Conservation (phyloP, 35 echinoderm and acorn worm species). For the Ophioderma brevispina region DNA sequence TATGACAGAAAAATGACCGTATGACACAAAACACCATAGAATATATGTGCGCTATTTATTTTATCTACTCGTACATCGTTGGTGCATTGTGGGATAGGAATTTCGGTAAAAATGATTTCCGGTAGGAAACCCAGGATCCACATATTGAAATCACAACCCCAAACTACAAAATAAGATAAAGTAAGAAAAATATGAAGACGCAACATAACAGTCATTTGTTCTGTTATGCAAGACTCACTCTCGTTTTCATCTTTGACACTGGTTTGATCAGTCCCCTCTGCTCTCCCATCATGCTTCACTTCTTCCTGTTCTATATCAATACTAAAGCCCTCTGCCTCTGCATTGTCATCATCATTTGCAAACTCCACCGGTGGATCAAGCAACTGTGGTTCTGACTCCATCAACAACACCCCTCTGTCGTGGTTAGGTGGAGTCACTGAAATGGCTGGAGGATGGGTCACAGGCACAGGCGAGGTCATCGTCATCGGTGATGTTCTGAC, state of each 20-base stretch:
- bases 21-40: no score
- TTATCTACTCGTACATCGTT: no score
- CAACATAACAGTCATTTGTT: no score
- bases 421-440: not conserved
- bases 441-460: not conserved
- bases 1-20: no score
- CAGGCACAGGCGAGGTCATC: not conserved
- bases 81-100: no score
- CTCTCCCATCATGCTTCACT: not conserved
- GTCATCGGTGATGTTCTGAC: not conserved
- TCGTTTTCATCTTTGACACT: constrained; percentile 6
- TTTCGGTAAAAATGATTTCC: no score
- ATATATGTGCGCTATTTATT: no score
- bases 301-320: not conserved
- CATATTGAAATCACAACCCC: no score
- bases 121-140: no score
- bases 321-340: not conserved
- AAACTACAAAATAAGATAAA: no score
- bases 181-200: no score
- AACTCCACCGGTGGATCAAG: not conserved
- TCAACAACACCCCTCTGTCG: not conserved
- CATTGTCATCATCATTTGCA: not conserved
- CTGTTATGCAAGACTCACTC: not conserved
- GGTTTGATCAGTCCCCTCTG: not conserved
- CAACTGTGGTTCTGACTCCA: no score